Evolutionary conservation across 2,113 vertebrate species (phyloP), one percentile per base, ranked within the genome.

Genomic region (Thamnaconus septentrionalis): DNA sequence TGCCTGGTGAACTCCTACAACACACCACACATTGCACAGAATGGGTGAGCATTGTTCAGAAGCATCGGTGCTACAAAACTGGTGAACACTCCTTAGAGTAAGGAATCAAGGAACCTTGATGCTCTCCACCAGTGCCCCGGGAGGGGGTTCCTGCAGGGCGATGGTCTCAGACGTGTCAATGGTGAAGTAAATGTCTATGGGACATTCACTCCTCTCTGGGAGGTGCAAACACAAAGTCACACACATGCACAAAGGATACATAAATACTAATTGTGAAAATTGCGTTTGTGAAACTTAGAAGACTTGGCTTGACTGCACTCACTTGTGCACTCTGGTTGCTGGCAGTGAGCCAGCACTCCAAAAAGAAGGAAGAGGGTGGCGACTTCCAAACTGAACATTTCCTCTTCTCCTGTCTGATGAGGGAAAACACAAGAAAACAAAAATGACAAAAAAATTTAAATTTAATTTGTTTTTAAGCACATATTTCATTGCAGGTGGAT

Each of bases 131-230:
- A 99, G 86, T 57, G 93, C 90, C 69, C 96, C 95, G 3, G 94
- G 95, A 4, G 96, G 96, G 2, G 92, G 75, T 12, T 95, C 94
- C 92, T 97, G 97, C 76, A 99, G 88, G 64, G 96, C 91, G 7
- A 99, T 92, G 0, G 96, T 99, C 89, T 99, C 97, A 0, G 97
- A 99, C 4, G 97, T 99, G 91, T 99, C 97, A 12, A 99, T 95
- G 79, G 96, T 92, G 76, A 99, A 98, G 88, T 95, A 97, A 49
- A 98, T 79, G 0, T 92, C 90, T 72, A 99, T 89, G 11, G 92
- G 93, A 76, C 97, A 99, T 7, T 93, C 91, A 1, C 66, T 69
- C 59, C 88, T 92, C 72, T 90, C 97, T 98, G 91, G 0, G 73
- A 6, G 52, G n/a, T 31, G 18, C 18, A 31, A 43, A 64, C 9